These are phyloP conservation scores for Pristis pectinata DNA, from an alignment of 2,797 vertebrate species.

Conservation along the genomic window DNA sequence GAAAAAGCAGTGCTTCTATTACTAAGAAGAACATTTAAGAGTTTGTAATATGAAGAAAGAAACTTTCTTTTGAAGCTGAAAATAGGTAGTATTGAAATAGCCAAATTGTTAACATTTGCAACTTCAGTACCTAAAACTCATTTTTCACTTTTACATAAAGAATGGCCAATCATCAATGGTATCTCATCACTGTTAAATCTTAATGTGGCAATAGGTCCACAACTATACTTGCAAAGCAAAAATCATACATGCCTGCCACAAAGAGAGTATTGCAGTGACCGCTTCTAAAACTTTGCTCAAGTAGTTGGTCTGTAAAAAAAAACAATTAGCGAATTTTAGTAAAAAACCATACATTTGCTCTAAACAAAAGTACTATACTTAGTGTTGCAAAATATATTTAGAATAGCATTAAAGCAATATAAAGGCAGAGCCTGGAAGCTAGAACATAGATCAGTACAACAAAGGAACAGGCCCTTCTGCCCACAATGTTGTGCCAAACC, in stretches of 20 bases:
- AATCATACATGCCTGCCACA: conserved; percentile 77
- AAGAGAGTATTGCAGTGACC: conserved; percentile 65
- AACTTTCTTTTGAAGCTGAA: background rate
- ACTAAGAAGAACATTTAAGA: background rate
- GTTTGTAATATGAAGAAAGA: background rate
- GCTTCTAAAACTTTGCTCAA: conserved; percentile 75
- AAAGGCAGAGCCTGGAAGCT: background rate
- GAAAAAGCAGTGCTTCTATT: background rate
- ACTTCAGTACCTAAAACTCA: background rate
- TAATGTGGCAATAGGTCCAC: background rate
- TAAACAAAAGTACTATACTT: background rate
- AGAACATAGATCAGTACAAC: no score
- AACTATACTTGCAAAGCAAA: conserved; percentile 10
- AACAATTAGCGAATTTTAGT: background rate
- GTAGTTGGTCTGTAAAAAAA: conserved; percentile 64
- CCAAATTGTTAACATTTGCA: background rate
- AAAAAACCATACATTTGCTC: background rate
- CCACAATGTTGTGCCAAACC: no score
- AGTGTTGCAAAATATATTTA: background rate
- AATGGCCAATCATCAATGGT: background rate
- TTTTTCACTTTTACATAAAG: background rate
- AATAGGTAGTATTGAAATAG: background rate
- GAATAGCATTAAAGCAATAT: background rate
- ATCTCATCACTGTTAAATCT: background rate
- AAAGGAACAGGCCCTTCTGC: no score